Evolutionary conservation across 2,113 vertebrate species (phyloP), one percentile per base, ranked within the genome.

Genomic region (Halichoerus grypus): DNA sequence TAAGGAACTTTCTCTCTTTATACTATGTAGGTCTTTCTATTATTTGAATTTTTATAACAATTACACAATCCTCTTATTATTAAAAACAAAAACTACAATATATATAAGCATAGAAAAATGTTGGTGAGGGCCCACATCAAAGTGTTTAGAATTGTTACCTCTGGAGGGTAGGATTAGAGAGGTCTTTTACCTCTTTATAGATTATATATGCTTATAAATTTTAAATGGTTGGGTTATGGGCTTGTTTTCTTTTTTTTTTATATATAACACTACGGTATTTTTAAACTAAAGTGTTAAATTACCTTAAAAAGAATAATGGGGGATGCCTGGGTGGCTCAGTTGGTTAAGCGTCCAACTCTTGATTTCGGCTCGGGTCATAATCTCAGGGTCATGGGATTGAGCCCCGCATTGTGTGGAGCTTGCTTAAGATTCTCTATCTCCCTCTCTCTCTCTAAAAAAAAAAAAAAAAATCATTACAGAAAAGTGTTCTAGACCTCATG

Each of bases 201-300:
- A 86, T n/a, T 65, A 7, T 59, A 74, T 83, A 42, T 63, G 33
- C 91, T 81, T 95, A 72, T 79, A 86, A 59, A 82, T 72, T 77
- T 36, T 83, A 91, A 57, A 59, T 84, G 7, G 7, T 79, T 72
- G 28, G 3, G 57, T 71, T 87, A 67, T 76, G 80, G 33, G 22
- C 39, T 82, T 55, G n/a, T 55, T 88, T 96, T 82, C 55, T 87
- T 95, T 82, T 85, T 85, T 71, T 57, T 88, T 26, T 57, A 31
- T 57, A 65, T 65, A 6, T 55, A 91, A 88, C 16, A 84, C 36
- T 65, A 15, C 21, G 49, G 6, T 21, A 55, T 51, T 91, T 94
- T 94, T 16, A 74, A 88, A 42, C 55, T 61, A 91, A 49, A 86
- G 42, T 87, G 93, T 89, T 90, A 61, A 88, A 81, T 19, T 81